phyloP scores from a whole-genome alignment of 2,888 invertebrate genomes.

The Beris chalybata region DNA sequence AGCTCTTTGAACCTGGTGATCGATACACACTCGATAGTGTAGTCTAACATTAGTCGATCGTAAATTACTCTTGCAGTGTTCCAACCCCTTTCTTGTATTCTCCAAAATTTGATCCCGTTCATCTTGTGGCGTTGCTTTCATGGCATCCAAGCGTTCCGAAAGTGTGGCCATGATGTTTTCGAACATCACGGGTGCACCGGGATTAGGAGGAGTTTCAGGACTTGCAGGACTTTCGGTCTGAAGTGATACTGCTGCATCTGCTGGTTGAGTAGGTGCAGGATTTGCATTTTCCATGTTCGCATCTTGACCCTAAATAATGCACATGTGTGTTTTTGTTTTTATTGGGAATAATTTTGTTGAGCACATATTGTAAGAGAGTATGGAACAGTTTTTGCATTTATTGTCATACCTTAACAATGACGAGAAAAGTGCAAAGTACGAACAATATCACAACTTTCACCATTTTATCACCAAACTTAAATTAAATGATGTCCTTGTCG shows the following conservation, averaged over 20 bases:
- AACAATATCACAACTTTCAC: no score
- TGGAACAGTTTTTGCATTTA: no score
- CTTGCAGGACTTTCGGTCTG: background rate
- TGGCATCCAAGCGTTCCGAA: conserved; percentile 15
- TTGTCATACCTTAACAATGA: no score
- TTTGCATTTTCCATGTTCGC: background rate
- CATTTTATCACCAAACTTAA: no score
- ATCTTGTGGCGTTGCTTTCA: conserved; percentile 1
- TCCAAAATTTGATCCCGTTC: conserved; percentile 21
- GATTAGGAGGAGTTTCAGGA: no score
- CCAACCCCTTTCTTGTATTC: conserved; percentile 14
- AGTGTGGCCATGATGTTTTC: conserved; percentile 14
- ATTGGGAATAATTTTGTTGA: no score
- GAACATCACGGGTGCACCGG: background rate
- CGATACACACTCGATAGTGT: conserved; percentile 16
- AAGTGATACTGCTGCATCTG: background rate
- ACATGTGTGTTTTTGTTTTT: no score
- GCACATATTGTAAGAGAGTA: no score
- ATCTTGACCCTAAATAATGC: conserved; percentile 4
- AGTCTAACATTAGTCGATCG: background rate
- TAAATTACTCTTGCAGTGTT: conserved; percentile 15
- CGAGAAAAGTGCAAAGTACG: no score
- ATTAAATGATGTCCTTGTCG: no score
- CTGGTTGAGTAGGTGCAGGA: background rate
- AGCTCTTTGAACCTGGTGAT: conserved; percentile 16